Conservation (phyloP, 2,888 invertebrate genomes). For the Anodontia alba region DNA sequence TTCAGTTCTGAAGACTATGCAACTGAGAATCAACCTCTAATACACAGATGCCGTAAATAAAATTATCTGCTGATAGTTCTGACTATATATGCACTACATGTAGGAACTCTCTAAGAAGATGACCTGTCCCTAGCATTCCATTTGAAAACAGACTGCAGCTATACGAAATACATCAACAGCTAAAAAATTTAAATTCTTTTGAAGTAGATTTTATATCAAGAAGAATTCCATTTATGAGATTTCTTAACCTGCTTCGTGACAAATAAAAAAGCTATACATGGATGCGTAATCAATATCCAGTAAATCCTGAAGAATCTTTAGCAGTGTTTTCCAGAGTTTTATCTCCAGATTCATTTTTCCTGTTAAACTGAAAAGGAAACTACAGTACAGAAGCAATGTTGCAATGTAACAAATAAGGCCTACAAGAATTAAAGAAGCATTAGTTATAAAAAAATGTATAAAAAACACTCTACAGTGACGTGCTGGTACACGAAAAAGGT, state of each 20-base stretch:
- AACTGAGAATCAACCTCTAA: background rate
- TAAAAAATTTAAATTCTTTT: constrained; percentile 45
- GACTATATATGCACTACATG: constrained; percentile 31
- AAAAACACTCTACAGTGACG: background rate
- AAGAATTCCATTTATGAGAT: constrained; percentile 58
- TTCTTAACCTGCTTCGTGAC: constrained; percentile 51
- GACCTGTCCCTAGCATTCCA: constrained; percentile 34
- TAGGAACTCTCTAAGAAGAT: background rate
- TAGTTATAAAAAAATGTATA: background rate
- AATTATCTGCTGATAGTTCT: constrained; percentile 18
- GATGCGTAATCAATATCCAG: constrained; percentile 55
- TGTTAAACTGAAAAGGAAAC: background rate
- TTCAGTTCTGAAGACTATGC: background rate
- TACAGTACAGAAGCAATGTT: background rate
- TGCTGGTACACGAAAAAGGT: no score
- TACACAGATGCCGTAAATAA: background rate
- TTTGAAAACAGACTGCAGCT: constrained; percentile 41
- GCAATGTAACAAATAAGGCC: background rate
- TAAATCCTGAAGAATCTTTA: constrained; percentile 30
- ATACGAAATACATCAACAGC: constrained; percentile 43
- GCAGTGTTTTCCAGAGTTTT: constrained; percentile 1
- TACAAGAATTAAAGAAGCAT: background rate
- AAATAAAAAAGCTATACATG: constrained; percentile 51
- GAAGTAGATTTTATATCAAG: constrained; percentile 51
- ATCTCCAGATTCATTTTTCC: background rate